Evolutionary conservation across 30 jellyfish, hydroid and myxozoan genomes (phyloP), one percentile per base, ranked within the genome.

Genomic region (Turritopsis rubra): DNA sequence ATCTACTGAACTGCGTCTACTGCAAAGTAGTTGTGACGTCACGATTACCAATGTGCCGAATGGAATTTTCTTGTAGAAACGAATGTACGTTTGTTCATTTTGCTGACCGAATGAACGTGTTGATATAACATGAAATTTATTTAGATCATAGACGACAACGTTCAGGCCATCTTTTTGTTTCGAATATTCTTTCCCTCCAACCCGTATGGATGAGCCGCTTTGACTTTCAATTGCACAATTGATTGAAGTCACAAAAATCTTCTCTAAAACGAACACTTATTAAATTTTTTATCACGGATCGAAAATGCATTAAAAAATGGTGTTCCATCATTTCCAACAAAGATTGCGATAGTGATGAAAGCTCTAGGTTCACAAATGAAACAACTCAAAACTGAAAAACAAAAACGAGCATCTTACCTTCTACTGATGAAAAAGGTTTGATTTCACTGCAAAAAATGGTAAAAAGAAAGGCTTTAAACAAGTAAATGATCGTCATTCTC

Each of bases 11-110:
- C 77, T 68, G 0, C 30, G 28, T 68, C 19, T 9, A 1, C 77
- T 68, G 77, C 77, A 68, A 9, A 68, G 77, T 68, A 68, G 31
- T 68, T 68, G 77, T 68, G 77, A 68, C 77, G 77, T 68, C 77
- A 68, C 77, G 0, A 68, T 0, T 9, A 68, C 77, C 0, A 68
- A n/a, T 27, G 30, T 7, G 21, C 30, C 31, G 17, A 27, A 22
- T 22, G 28, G 28, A 22, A 68, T 68, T 68, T 23, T 27, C 0
- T 68, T 27, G 77, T 7, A 19, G 21, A 68, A 68, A 27, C 30
- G 31, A 23, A 68, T 27, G 19, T n/a, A 68, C 9, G 16, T 23
- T 68, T 68, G 28, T 19, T 23, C 28, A 9, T 68, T 68, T 0
- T 23, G 28, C 16, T 68, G 77, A n/a, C 22, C 21, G 30, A 68